A percentile compares a stretch with the other conserved stretches of the same genome.
These are phyloP conservation scores for Brachypodius melanocephalos DNA, from an alignment of 2,113 vertebrate species.

Conservation along the genomic window DNA sequence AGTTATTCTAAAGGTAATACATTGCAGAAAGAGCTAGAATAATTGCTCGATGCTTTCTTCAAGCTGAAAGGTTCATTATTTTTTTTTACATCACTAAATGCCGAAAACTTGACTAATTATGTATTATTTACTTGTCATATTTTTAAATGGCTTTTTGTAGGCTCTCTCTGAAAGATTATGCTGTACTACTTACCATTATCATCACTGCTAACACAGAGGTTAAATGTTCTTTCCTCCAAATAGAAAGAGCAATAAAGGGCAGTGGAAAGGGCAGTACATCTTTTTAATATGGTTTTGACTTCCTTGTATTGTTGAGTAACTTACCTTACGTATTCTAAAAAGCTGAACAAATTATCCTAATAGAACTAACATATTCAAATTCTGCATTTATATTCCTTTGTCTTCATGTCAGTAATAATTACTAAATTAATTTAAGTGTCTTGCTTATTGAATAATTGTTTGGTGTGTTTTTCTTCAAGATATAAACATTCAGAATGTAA, in stretches of 20 bases:
- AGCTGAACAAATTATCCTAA: neutral
- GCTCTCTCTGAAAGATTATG: neutral
- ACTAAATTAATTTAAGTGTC: neutral
- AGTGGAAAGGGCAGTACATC: neutral
- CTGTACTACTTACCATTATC: neutral
- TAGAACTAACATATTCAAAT: neutral
- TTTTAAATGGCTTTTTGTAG: slow-evolving; percentile 19
- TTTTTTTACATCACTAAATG: neutral
- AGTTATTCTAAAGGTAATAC: neutral
- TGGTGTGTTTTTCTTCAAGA: neutral
- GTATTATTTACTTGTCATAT: slow-evolving; percentile 55
- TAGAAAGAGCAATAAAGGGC: neutral
- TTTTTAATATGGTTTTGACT: neutral
- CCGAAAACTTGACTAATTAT: slow-evolving; percentile 38
- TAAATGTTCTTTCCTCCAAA: neutral
- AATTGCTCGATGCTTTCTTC: neutral
- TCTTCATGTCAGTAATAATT: neutral
- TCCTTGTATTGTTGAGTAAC: neutral
- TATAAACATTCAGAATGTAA: neutral
- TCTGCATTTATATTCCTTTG: neutral
- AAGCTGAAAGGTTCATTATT: neutral
- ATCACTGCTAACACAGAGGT: slow-evolving; percentile 1
- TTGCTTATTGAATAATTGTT: neutral
- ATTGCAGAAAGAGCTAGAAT: neutral
- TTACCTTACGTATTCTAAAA: neutral